These are phyloP conservation scores for Gallinago solitaria DNA, from an alignment of 2,797 vertebrate species.

Conservation along the genomic window DNA sequence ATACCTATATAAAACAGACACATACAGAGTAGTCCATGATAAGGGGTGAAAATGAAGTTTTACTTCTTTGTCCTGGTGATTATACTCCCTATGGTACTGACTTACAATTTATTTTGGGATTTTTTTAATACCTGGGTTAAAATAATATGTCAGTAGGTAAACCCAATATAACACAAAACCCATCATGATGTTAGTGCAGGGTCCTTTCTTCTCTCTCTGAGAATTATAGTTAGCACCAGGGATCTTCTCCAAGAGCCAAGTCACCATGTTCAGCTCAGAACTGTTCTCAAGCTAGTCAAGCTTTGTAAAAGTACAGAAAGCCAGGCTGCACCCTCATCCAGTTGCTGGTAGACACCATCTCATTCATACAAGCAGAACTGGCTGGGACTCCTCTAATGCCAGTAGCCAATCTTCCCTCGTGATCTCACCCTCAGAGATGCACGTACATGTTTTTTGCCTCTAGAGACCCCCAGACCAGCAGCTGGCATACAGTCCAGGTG, in stretches of 20 bases:
- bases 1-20: neutral
- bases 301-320: neutral
- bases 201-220: neutral
- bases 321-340: neutral
- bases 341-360: neutral
- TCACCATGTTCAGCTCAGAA: neutral
- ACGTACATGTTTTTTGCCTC: neutral
- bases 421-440: neutral
- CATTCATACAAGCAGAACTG: neutral
- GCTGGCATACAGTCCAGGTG: neutral
- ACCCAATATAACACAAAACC: neutral
- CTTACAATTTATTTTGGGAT: neutral
- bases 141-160: neutral
- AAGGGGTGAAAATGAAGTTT: neutral
- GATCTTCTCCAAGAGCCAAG: neutral
- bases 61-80: neutral
- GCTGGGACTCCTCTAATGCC: neutral
- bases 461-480: neutral
- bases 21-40: neutral
- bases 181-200: neutral
- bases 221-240: neutral
- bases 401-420: too few species aligned
- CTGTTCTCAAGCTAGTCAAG: neutral
- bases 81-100: neutral
- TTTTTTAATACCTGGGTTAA: neutral